Evolutionary conservation across 1,140 invertebrate genomes (phyloP), one percentile per base, ranked within the genome.

Genomic region (Drosophila ercepeae): DNA sequence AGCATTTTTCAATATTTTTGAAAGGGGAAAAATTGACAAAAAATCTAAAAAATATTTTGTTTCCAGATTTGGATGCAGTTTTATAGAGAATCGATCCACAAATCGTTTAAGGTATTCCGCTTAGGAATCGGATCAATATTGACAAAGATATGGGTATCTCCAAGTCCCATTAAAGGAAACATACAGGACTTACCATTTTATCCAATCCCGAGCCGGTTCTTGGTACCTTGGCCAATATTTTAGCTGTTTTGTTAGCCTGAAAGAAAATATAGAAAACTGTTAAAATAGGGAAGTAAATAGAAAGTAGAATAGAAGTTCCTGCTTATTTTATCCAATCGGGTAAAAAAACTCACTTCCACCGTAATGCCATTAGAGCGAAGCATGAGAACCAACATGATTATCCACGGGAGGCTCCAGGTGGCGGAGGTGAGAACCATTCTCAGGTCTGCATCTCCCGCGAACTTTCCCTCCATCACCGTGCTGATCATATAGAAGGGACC

Each of bases 161-260:
- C 2, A 2, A 21, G 21, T 2, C 21, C 4, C 4, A 32, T 29
- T 4, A 32, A 32, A 4, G 29, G 11, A 32, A 32, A n/a, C n/a
- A n/a, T n/a, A n/a, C n/a, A n/a, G n/a, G n/a, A 52, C 42, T 53
- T 68, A 89, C 89, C 84, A 88, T 89, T 72, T 69, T 75, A 44
- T 82, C 77, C 59, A 90, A 18, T 3, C 89, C 78, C 2, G 78
- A 70, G 2, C 86, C 82, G 6, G 73, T 91, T 16, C 82, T 50
- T 0, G 84, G 78, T 32, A 90, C 72, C 72, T 83, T 88, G 0
- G 75, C 42, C n/a, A 91, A 53, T 45, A 91, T 91, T 46, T 84
- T 89, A 11, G 78, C 68, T 7, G 89, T 91, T 51, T 89, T 89
- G 27, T 90, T 89, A 4, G 89, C 89, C 89, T 91, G 50, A 9